These are phyloP conservation scores for Danio jaintianensis DNA, from an alignment of 2,797 vertebrate species.

Conservation along the genomic window DNA sequence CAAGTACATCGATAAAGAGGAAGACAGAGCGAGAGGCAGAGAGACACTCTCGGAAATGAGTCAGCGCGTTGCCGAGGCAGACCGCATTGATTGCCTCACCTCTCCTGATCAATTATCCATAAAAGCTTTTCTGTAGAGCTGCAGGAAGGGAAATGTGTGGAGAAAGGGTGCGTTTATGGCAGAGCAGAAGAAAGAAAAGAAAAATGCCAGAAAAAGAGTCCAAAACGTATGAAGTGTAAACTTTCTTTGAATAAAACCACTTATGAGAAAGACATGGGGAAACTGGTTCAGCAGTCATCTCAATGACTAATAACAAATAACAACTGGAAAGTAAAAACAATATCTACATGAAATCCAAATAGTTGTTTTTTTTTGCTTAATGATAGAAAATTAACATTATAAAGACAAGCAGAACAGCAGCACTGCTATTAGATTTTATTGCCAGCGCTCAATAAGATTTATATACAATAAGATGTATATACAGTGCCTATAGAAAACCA, in stretches of 20 bases:
- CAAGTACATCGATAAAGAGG: conserved; percentile 25
- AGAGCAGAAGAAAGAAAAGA: conserved; percentile 7
- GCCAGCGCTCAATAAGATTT: no score
- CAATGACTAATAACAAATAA: no score
- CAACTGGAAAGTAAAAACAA: no score
- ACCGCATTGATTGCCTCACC: conserved; percentile 76
- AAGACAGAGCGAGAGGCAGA: conserved; percentile 27
- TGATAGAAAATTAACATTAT: background rate
- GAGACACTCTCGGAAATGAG: conserved; percentile 72
- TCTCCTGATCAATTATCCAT: conserved; percentile 80
- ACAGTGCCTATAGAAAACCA: no score
- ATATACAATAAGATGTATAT: no score
- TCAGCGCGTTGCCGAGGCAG: conserved; percentile 73
- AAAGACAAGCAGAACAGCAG: background rate
- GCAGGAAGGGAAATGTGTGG: conserved; percentile 61
- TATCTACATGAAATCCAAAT: background rate
- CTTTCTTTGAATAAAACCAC: background rate
- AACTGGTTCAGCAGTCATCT: no score
- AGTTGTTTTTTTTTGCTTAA: no score
- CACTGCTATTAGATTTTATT: background rate
- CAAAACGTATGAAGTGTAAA: background rate
- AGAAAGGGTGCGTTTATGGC: conserved; percentile 9
- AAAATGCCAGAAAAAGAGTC: conserved; percentile 58
- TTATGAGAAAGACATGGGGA: background rate
- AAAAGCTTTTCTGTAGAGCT: conserved; percentile 79